Evolutionary conservation across 2,113 vertebrate genomes (phyloP), one percentile per base, ranked within the genome.

Genomic region (Bucco capensis): DNA sequence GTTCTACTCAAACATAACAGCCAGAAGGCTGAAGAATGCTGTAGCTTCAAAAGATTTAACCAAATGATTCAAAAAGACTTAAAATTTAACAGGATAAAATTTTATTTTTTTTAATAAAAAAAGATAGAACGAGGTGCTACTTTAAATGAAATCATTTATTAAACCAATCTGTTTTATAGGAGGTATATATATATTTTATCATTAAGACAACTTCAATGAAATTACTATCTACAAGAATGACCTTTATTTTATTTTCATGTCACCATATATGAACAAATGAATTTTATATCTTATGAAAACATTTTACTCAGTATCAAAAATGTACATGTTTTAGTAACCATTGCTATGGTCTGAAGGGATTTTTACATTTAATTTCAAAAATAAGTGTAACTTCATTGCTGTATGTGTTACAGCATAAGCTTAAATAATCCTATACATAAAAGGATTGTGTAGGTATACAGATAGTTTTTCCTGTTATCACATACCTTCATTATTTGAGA

Each of bases 221-320:
- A 94, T 93, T 62, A 90, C 82, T 98, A 97, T 97, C 97, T 98
- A 98, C 97, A 98, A 97, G 96, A 93, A 94, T 83, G 89, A 95
- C 79, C 95, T 96, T 96, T 97, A 69, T 91, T 97, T 93, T 97
- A 96, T 95, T 97, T 96, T 89, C 93, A 94, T 96, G 94, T 96
- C 90, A 90, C 69, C 89, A 92, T 92, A 97, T 74, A 91, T 95
- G 96, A 96, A 96, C 93, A 94, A 97, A 96, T 95, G 87, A 85
- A 80, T 94, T 94, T 78, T 86, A 93, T 91, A 88, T 93, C 96
- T 96, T 84, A 95, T 93, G 91, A 95, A 96, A 96, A 97, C 91
- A 96, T 97, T 96, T 97, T 96, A 96, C 90, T 97, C 56, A 30
- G 90, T 94, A 96, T 97, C 87, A 95, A 95, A 96, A 97, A 97